Evolutionary conservation across 2,888 invertebrate species (phyloP).

Genomic region (Rhyacophila evoluta): DNA sequence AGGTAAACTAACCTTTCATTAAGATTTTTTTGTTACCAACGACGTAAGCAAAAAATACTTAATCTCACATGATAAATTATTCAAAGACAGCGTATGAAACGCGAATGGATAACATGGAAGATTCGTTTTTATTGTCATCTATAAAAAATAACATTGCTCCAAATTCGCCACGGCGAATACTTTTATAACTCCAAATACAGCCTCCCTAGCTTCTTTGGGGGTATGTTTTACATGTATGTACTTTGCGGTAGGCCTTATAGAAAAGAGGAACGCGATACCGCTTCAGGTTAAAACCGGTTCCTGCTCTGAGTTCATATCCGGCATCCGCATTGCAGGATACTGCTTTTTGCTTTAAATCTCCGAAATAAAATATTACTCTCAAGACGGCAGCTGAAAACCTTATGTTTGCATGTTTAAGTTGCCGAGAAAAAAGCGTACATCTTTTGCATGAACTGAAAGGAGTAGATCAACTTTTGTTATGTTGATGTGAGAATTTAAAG

Average conservation of each 20-base stretch:
- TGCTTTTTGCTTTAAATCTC: slow-evolving; percentile 13
- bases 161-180: neutral
- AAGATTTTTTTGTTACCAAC: neutral
- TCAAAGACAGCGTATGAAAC: slow-evolving; percentile 22
- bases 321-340: slow-evolving; percentile 24
- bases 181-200: slow-evolving; percentile 7
- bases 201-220: neutral
- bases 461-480: neutral
- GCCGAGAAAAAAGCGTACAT: neutral
- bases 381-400: neutral
- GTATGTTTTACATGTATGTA: neutral
- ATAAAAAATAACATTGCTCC: slow-evolving; percentile 24
- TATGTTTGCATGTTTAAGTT: neutral
- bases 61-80: neutral
- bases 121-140: slow-evolving; percentile 18
- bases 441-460: neutral
- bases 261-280: slow-evolving; percentile 22
- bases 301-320: slow-evolving; percentile 14
- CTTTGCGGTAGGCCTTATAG: slow-evolving; percentile 22
- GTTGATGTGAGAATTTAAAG: too few species aligned
- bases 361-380: neutral
- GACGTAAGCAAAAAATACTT: slow-evolving; percentile 4
- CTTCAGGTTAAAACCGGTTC: slow-evolving; percentile 19
- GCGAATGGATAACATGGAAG: slow-evolving; percentile 19
- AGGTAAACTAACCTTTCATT: neutral